Conservation (phyloP, 2,888 invertebrate species). For the Philereme transversata region DNA sequence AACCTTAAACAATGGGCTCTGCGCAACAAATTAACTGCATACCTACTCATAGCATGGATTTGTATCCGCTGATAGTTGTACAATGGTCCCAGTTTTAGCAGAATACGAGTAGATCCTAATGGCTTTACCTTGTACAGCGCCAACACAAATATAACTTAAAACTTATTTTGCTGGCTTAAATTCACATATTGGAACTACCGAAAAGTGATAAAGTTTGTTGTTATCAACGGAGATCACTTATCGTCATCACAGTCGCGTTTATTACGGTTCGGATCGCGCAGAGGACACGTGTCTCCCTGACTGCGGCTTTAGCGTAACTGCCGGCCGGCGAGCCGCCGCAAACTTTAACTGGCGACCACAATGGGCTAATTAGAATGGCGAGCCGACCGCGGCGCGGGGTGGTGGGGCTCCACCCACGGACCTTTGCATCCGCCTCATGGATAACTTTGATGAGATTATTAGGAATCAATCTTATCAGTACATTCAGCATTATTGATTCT, state of each 20-base stretch:
- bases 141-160: constrained; percentile 61
- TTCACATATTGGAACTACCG: constrained; percentile 62
- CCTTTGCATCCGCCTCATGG: constrained; percentile 79
- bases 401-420: constrained; percentile 75
- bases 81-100: constrained; percentile 70
- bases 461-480: constrained; percentile 58
- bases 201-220: constrained; percentile 54
- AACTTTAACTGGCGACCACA: constrained; percentile 76
- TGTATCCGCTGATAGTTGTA: constrained; percentile 57
- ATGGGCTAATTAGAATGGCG: constrained; percentile 82
- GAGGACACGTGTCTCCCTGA: constrained; percentile 59
- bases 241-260: constrained; percentile 76
- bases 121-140: constrained; percentile 75
- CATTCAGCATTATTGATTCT: constrained; percentile 10
- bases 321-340: constrained; percentile 70
- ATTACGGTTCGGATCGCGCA: constrained; percentile 37
- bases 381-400: constrained; percentile 64
- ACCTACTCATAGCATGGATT: constrained; percentile 51
- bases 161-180: constrained; percentile 46
- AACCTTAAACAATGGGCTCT: constrained; percentile 34
- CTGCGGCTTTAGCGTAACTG: constrained; percentile 72
- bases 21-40: constrained; percentile 43
- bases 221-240: constrained; percentile 72
- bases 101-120: constrained; percentile 71
- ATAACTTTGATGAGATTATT: constrained; percentile 64